Percentiles rank a stretch among this genome's conserved stretches.
These are phyloP conservation scores for Athene cunicularia DNA, from an alignment of 2,113 vertebrate species.

Conservation along the genomic window DNA sequence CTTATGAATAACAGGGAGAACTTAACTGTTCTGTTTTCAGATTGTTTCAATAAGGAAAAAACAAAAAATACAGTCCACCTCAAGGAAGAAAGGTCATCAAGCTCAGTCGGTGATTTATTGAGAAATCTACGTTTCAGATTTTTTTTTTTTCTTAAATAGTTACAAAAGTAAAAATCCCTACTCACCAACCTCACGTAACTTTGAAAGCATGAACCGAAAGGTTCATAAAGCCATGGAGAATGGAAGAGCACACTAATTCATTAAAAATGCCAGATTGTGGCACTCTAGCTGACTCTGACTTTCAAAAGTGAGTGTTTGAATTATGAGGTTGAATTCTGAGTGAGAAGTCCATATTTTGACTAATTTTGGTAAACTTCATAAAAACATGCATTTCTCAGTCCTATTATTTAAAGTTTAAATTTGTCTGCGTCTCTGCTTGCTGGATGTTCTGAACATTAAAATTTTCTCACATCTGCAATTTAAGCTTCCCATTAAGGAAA, in stretches of 20 bases:
- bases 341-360: not conserved
- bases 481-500: not conserved
- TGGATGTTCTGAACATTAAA: not conserved
- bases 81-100: not conserved
- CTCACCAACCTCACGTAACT: not conserved
- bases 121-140: not conserved
- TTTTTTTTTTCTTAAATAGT: not conserved
- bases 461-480: not conserved
- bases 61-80: rapidly evolving
- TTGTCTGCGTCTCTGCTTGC: not conserved
- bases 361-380: not conserved
- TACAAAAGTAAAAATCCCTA: not conserved
- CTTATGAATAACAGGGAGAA: not conserved
- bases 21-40: not conserved
- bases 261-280: not conserved
- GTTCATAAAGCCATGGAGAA: not conserved
- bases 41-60: not conserved
- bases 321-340: not conserved
- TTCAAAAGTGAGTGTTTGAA: not conserved
- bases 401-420: not conserved
- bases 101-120: not conserved
- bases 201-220: rapidly evolving
- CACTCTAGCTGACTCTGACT: not conserved
- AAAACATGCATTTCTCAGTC: rapidly evolving
- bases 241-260: not conserved